phyloP scores from a whole-genome alignment of 2,888 invertebrate genomes.

The Cosmopolites sordidus region DNA sequence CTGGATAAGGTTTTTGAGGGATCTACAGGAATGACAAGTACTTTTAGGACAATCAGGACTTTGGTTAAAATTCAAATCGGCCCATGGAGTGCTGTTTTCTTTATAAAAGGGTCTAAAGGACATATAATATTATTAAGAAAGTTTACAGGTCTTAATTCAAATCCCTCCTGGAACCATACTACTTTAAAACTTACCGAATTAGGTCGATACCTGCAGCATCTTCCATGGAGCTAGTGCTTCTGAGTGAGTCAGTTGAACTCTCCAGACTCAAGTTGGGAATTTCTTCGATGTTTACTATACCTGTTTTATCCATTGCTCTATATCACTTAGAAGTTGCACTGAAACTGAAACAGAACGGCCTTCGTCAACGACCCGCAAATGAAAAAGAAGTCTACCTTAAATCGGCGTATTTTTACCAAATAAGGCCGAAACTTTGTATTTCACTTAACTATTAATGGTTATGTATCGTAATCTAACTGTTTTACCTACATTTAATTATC shows the following conservation, averaged over 20 bases:
- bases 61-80: neutral
- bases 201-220: neutral
- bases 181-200: neutral
- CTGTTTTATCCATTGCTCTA: slow-evolving; percentile 19
- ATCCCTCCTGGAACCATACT: too few species aligned
- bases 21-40: slow-evolving; percentile 12
- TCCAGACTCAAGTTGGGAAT: slow-evolving; percentile 17
- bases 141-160: too few species aligned
- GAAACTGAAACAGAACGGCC: slow-evolving; percentile 25
- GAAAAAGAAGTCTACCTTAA: slow-evolving; percentile 17
- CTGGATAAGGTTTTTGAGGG: slow-evolving; percentile 19
- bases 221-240: slow-evolving; percentile 10
- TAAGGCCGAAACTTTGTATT: slow-evolving; percentile 15
- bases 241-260: slow-evolving; percentile 28
- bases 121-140: too few species aligned
- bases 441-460: neutral
- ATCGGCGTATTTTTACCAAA: slow-evolving; percentile 15
- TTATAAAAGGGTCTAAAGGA: slow-evolving; percentile 7
- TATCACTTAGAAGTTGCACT: slow-evolving; percentile 23
- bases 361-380: slow-evolving; percentile 3
- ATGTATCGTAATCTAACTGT: slow-evolving; percentile 3
- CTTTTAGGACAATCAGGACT: slow-evolving; percentile 4
- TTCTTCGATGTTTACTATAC: slow-evolving; percentile 12
- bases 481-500: slow-evolving; percentile 30
- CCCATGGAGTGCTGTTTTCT: neutral